phyloP scores from a whole-genome alignment of 2,113 vertebrate genomes.

The Urocitellus parryii region DNA sequence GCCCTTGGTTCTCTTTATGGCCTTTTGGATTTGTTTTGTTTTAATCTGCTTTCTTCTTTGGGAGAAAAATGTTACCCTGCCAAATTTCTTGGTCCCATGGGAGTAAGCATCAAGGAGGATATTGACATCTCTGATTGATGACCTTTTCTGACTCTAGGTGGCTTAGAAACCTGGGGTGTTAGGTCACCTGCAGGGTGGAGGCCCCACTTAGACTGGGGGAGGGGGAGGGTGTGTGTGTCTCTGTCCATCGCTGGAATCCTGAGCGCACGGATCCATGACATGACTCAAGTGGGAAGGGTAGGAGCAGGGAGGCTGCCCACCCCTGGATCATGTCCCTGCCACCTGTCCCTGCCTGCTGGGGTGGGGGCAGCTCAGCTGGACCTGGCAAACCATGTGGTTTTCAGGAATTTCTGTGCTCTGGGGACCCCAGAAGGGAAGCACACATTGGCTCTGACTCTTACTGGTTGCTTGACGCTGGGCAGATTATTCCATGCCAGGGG shows the following conservation, averaged over 20 bases:
- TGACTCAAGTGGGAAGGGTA: neutral
- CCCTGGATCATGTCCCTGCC: neutral
- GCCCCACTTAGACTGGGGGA: neutral
- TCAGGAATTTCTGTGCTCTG: too few species aligned
- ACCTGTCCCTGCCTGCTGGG: neutral
- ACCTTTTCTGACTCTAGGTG: neutral
- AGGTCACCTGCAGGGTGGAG: neutral
- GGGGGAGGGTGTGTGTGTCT: neutral
- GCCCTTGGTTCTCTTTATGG: neutral
- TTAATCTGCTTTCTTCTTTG: neutral
- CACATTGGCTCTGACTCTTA: fast-evolving
- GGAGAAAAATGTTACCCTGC: neutral
- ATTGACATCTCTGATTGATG: neutral
- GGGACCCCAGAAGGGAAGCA: neutral
- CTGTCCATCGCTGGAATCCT: neutral
- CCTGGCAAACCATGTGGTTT: neutral
- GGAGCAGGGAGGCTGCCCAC: neutral
- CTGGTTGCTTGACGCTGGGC: neutral
- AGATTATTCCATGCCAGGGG: neutral
- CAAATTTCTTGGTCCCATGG: neutral
- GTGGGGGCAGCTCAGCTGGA: neutral
- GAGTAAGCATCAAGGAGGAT: neutral
- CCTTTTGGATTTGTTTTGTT: neutral
- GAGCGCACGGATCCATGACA: too few species aligned
- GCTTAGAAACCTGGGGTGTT: neutral